These are phyloP conservation scores for Perca fluviatilis DNA, from an alignment of 2,113 vertebrate genomes.

Conservation along the genomic window DNA sequence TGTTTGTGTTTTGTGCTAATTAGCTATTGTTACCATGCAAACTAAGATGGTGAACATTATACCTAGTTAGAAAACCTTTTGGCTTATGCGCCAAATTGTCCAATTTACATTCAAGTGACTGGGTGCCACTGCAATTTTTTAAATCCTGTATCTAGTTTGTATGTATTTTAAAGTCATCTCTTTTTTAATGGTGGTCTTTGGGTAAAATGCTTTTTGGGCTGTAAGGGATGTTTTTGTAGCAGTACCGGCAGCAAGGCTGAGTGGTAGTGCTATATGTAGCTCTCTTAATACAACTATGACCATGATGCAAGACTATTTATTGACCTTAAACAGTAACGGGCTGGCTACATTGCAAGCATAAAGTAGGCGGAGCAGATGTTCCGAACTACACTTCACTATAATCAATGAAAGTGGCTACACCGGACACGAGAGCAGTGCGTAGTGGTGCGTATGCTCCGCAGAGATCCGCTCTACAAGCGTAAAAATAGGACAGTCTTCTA, in stretches of 20 bases:
- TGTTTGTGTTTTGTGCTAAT: background rate
- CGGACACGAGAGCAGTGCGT: no score
- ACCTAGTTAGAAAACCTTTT: background rate
- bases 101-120: background rate
- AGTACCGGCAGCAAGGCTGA: background rate
- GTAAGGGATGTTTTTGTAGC: background rate
- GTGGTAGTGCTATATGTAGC: background rate
- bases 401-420: no score
- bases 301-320: background rate
- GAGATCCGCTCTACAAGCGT: no score
- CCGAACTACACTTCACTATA: no score
- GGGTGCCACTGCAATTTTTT: background rate
- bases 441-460: no score
- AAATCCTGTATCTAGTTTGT: background rate
- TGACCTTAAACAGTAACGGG: no score
- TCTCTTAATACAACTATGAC: background rate
- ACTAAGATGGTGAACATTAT: background rate
- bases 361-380: no score
- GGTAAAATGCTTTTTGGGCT: background rate
- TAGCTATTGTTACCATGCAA: background rate
- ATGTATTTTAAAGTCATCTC: no score
- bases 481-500: no score
- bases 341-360: no score
- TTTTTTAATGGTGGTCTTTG: no score
- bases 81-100: background rate